A percentile compares a stretch with the other conserved stretches of the same genome.
Evolutionary conservation across 30 jellyfish, hydroid and myxozoan genomes (phyloP).

Genomic region (Rhopilema esculentum): DNA sequence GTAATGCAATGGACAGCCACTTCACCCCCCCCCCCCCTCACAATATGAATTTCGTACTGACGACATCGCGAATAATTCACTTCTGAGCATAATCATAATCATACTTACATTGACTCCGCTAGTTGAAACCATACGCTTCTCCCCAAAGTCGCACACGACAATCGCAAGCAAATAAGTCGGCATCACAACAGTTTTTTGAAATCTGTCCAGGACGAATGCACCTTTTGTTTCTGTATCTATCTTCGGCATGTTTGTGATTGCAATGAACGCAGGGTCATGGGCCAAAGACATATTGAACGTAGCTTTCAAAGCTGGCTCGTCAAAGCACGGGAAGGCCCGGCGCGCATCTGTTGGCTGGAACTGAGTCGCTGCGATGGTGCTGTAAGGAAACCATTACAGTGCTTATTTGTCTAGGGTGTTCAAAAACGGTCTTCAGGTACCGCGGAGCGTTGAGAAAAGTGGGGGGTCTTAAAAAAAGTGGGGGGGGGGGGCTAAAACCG

Average conservation of each 20-base stretch:
- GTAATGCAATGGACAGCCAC: too few relatives aligned
- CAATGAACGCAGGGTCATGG: conserved; percentile 71
- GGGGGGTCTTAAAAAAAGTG: too few relatives aligned
- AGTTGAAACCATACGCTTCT: conserved; percentile 24
- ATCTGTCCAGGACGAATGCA: conserved; percentile 56
- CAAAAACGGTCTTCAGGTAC: too few relatives aligned
- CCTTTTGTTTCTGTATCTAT: conserved; percentile 11
- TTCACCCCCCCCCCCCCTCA: too few relatives aligned
- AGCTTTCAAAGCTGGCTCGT: conserved; percentile 96
- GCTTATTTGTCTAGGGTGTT: too few relatives aligned
- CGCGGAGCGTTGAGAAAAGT: too few relatives aligned
- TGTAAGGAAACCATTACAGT: conserved; percentile 1
- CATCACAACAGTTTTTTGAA: conserved; percentile 75
- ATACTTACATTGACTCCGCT: conserved; percentile 51
- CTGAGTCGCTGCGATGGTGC: conserved; percentile 94
- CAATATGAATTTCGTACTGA: too few relatives aligned
- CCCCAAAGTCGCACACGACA: conserved; percentile 87
- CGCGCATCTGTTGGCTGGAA: conserved; percentile 96
- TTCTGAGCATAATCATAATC: background rate
- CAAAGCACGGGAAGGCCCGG: conserved; percentile 94
- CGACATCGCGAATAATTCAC: too few relatives aligned
- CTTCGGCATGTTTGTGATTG: conserved; percentile 90
- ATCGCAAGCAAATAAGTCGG: conserved; percentile 90
- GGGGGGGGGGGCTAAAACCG: too few relatives aligned
- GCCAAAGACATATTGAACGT: conserved; percentile 67